Evolutionary conservation across 2,797 vertebrate genomes (phyloP), one percentile per base, ranked within the genome.

Genomic region (Xenentodon cancila): DNA sequence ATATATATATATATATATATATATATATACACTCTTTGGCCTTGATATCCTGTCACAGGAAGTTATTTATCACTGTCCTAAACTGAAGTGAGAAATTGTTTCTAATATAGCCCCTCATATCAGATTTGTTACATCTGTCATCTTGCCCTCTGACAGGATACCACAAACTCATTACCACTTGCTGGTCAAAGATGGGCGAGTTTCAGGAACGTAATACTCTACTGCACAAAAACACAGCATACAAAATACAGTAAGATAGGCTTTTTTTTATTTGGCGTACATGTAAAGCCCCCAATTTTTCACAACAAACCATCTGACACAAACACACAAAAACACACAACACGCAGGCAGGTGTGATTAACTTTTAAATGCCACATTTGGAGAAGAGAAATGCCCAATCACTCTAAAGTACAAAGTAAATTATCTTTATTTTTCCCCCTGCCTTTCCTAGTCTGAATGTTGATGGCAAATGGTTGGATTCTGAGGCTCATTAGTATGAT

Each of bases 401-500:
- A 55, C 37, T 65, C 43, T 30, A 45, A 79, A 22, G 54, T 45
- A 18, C 51, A 47, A 27, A 22, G 34, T 30, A 56, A 70, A 19
- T 13, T 17, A 65, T 65, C 13, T 52, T 72, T 72, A 70, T 77
- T 77, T 78, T 59, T 81, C 68, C 78, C 60, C 7, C 7, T 30
- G 30, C 30, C 7, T 30, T 5, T 55, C 37, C 18, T 3, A 17
- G 51, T 50, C 63, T 59, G 65, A 62, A 59, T 53, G 50, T 37
- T 18, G 22, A 22, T 12, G 48, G 37, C 53, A 53, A 85, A 49
- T 74, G 9, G 48, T 64, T 50, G 45, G 54, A 71, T 18, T 17
- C 30, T 19, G 53, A 63, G 55, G 71, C 78, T 84, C 81, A 79
- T 79, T 81, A 73, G 12, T n/a, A 44, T 43, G 53, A 49, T 79